Evolutionary conservation across 23 tunicate species (phyloP).

Genomic region (Trididemnum clinides): DNA sequence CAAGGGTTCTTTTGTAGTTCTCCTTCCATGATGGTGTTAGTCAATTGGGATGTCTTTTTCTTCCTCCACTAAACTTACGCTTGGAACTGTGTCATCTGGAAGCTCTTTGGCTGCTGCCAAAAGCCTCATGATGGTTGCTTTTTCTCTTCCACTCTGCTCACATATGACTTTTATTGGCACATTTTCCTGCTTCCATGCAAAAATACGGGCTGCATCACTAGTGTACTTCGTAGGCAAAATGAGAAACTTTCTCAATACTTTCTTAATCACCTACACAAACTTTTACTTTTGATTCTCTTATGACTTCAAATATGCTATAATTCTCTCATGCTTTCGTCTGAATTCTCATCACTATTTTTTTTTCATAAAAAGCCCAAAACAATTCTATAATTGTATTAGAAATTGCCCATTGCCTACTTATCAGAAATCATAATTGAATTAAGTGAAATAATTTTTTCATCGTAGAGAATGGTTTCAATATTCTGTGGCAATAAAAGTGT

Average conservation of each 20-base stretch:
- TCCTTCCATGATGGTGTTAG: too few relatives aligned
- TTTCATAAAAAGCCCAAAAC: neutral
- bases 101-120: conserved; percentile 33
- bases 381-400: neutral
- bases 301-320: neutral
- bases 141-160: conserved; percentile 30
- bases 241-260: neutral
- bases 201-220: conserved; percentile 29
- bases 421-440: neutral
- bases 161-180: conserved; percentile 12
- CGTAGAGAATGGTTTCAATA: too few relatives aligned
- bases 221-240: conserved; percentile 25
- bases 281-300: neutral
- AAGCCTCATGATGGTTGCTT: conserved; percentile 18
- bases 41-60: too few relatives aligned
- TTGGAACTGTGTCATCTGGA: conserved; percentile 27
- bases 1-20: too few relatives aligned
- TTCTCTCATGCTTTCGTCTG: neutral
- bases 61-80: conserved; percentile 36
- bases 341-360: neutral
- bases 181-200: conserved; percentile 36
- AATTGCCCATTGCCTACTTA: neutral
- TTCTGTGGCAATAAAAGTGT: too few relatives aligned
- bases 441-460: neutral
- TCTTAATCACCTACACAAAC: neutral